Percentiles rank a stretch among this genome's conserved stretches.
Conservation (phyloP, 2,113 vertebrate species). For the Mus musculus region GRCm39 chr12:66354001-66354500, state of each 20-base stretch:
- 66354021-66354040: not conserved
- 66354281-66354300: not conserved
- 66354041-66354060: not conserved
- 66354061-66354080: not conserved
- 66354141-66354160: not conserved
- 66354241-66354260: not conserved
- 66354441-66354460: too few species aligned
- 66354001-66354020: not conserved
- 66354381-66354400: too few species aligned
- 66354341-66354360: not conserved
- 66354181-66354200: not conserved
- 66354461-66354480: too few species aligned
- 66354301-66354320: not conserved
- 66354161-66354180: not conserved
- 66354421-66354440: too few species aligned
- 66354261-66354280: not conserved
- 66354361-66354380: too few species aligned
- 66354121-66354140: not conserved
- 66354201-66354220: not conserved
- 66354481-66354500: too few species aligned
- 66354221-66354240: not conserved
- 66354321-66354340: not conserved
- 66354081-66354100: not conserved
- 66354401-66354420: too few species aligned
- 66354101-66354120: not conserved